Percentiles rank a stretch among this genome's conserved stretches.
Conservation (phyloP, 2,888 invertebrate species). For the Callimorpha dominula region DNA sequence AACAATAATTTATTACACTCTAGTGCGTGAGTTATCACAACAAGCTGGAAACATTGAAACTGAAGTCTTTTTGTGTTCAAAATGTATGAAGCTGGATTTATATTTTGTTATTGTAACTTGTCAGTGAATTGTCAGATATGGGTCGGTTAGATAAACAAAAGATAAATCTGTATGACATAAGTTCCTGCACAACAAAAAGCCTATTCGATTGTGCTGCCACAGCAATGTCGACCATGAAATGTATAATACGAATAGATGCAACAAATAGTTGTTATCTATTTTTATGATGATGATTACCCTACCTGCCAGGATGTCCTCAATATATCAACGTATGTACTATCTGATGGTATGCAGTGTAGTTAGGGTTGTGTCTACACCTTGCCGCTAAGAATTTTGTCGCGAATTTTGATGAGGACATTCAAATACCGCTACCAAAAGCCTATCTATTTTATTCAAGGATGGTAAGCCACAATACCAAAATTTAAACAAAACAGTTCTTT, state of each 20-base stretch:
- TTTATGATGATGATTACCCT: conserved; percentile 56
- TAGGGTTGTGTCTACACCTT: conserved; percentile 31
- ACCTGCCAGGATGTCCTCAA: conserved; percentile 71
- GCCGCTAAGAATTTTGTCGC: neutral
- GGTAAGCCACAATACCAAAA: too few relatives aligned
- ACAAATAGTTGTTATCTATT: conserved; percentile 50
- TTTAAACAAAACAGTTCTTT: too few relatives aligned
- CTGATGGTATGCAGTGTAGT: conserved; percentile 51
- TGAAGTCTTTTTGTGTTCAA: neutral
- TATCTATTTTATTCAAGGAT: neutral
- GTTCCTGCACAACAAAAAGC: conserved; percentile 26
- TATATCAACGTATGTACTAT: conserved; percentile 44
- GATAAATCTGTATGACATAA: conserved; percentile 35
- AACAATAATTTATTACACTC: too few relatives aligned
- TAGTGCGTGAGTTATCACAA: too few relatives aligned
- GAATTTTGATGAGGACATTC: neutral
- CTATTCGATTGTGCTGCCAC: conserved; percentile 17
- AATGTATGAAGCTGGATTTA: neutral
- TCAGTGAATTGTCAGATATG: conserved; percentile 1
- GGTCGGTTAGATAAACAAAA: conserved; percentile 3
- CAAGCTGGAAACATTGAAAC: neutral
- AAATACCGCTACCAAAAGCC: neutral
- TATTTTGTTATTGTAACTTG: neutral
- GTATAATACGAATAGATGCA: conserved; percentile 45
- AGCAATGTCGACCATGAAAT: conserved; percentile 45